phyloP scores from a whole-genome alignment of 2,888 invertebrate genomes.

The Isotomurus palustris region DNA sequence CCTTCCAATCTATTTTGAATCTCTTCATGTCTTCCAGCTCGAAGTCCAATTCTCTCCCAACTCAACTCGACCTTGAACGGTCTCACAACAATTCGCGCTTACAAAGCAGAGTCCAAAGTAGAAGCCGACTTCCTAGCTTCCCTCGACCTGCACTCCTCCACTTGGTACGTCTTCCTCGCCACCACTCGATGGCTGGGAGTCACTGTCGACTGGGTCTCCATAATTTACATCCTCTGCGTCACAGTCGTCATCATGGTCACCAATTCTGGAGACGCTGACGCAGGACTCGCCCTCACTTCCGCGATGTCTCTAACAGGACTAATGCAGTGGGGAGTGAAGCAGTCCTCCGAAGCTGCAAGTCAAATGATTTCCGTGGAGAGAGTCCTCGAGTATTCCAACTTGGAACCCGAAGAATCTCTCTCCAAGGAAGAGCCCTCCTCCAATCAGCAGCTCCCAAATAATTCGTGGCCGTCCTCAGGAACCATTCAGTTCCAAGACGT shows the following conservation, averaged over 20 bases:
- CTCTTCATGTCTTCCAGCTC: background rate
- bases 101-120: background rate
- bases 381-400: constrained; percentile 52
- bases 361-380: constrained; percentile 51
- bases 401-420: constrained; percentile 50
- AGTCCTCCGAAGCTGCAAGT: constrained; percentile 63
- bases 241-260: background rate
- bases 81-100: constrained; percentile 3
- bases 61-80: background rate
- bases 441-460: background rate
- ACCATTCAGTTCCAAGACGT: constrained; percentile 54
- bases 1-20: too few species aligned
- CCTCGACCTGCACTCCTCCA: constrained; percentile 48
- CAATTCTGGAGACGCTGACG: constrained; percentile 14
- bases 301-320: constrained; percentile 19
- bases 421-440: background rate
- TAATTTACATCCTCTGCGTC: constrained; percentile 76
- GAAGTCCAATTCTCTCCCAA: constrained; percentile 6
- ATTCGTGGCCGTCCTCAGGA: constrained; percentile 54
- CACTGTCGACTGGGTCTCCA: constrained; percentile 66
- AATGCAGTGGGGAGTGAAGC: constrained; percentile 56
- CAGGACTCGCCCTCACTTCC: constrained; percentile 32
- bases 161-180: constrained; percentile 84
- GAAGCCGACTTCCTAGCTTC: background rate
- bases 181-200: constrained; percentile 90